Conservation (phyloP, 2,888 invertebrate genomes). For the Nephrocerus scutellatus region DNA sequence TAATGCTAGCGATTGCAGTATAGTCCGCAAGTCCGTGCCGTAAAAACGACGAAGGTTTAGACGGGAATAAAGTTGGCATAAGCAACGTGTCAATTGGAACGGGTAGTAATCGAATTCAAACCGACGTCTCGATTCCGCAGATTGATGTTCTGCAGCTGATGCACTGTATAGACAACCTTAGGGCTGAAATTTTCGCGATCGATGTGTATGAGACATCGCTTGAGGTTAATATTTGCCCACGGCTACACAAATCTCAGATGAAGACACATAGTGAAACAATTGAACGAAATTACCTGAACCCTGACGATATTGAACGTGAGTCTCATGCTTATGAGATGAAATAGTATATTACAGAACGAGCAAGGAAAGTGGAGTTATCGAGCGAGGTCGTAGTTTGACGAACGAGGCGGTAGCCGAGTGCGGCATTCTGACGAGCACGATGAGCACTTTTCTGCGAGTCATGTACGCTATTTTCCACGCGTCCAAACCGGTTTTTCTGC, state of each 20-base stretch:
- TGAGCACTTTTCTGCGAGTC: no score
- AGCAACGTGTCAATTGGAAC: not conserved
- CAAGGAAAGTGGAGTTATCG: not conserved
- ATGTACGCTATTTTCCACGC: no score
- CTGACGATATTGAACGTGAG: no score
- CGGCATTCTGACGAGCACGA: no score
- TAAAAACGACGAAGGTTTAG: no score
- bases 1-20: slow-evolving; percentile 2
- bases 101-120: not conserved
- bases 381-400: not conserved
- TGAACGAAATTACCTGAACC: no score
- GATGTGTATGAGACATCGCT: not conserved
- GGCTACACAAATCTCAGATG: not conserved
- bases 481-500: no score
- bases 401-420: no score
- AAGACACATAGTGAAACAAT: no score
- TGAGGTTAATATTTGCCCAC: slow-evolving; percentile 6
- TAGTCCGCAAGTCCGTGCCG: not conserved
- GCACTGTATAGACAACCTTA: slow-evolving; percentile 1
- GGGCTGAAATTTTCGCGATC: slow-evolving; percentile 1
- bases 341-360: no score
- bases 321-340: no score
- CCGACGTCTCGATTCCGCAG: not conserved
- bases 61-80: no score
- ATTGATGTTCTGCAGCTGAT: slow-evolving; percentile 1